Percentiles rank a stretch among this genome's conserved stretches.
phyloP scores from a whole-genome alignment of 1,140 invertebrate genomes.

The Ceratina japonica region DNA sequence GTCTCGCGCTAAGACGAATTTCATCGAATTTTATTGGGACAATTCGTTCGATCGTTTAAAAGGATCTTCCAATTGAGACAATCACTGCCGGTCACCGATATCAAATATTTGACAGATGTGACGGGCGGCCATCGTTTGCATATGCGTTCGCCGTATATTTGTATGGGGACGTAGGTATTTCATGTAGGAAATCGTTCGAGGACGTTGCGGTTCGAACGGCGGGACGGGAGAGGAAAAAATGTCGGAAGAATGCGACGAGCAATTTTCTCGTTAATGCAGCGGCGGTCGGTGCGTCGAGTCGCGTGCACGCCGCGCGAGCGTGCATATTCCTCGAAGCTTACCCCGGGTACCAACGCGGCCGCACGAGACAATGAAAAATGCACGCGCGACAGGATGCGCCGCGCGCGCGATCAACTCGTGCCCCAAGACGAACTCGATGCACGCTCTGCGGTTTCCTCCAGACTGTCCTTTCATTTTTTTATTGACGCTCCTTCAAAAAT shows the following conservation, averaged over 20 bases:
- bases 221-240: not conserved
- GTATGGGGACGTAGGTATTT: not conserved
- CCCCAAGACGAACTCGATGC: constrained; percentile 34
- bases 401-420: constrained; percentile 50
- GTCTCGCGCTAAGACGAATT: too few relatives aligned
- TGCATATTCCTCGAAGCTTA: constrained; percentile 40
- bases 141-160: not conserved
- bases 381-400: constrained; percentile 51
- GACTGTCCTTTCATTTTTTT: not conserved
- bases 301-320: constrained; percentile 42
- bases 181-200: not conserved
- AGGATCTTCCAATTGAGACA: too few relatives aligned
- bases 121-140: too few relatives aligned
- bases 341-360: constrained; percentile 11
- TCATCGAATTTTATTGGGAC: too few relatives aligned
- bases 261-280: constrained; percentile 66
- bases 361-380: constrained; percentile 69
- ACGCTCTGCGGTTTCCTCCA: constrained; percentile 24
- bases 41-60: too few relatives aligned
- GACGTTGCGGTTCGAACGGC: constrained; percentile 21
- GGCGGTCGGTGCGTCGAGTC: constrained; percentile 43
- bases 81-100: too few relatives aligned
- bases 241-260: constrained; percentile 36
- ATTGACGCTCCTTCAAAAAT: too few relatives aligned
- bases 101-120: not conserved